Percentiles rank a stretch among this genome's conserved stretches.
Evolutionary conservation across 2,113 vertebrate species (phyloP).

Genomic region (Myanophis thanlyinensis): DNA sequence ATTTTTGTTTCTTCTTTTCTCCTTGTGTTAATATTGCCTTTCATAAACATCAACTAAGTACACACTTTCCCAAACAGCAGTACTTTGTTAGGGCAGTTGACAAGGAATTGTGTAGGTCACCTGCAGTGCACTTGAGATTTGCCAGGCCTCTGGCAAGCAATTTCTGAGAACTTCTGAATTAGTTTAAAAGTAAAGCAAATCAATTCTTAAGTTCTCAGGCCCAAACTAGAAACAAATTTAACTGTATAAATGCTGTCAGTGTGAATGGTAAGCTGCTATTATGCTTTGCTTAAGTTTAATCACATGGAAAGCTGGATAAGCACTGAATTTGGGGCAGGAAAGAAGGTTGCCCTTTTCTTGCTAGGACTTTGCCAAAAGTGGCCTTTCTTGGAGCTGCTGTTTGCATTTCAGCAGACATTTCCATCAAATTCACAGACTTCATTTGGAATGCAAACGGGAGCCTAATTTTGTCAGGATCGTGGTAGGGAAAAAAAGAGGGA

Average conservation of each 20-base stretch:
- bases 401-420: not conserved
- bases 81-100: not conserved
- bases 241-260: not conserved
- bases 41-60: not conserved
- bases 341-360: not conserved
- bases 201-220: not conserved
- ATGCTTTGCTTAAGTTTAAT: not conserved
- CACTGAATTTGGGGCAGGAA: not conserved
- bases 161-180: not conserved
- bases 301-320: not conserved
- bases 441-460: not conserved
- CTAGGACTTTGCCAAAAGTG: not conserved
- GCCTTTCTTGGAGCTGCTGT: not conserved
- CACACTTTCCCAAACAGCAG: not conserved
- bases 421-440: not conserved
- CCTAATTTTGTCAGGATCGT: not conserved
- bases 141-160: not conserved
- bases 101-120: not conserved
- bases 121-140: not conserved
- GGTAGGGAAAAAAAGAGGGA: not conserved
- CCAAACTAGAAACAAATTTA: not conserved
- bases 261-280: not conserved
- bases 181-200: not conserved
- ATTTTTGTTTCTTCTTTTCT: not conserved
- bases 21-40: not conserved